A percentile compares a stretch with the other conserved stretches of the same genome.
phyloP scores from a whole-genome alignment of 2,113 vertebrate genomes.

The Grallaria varia region DNA sequence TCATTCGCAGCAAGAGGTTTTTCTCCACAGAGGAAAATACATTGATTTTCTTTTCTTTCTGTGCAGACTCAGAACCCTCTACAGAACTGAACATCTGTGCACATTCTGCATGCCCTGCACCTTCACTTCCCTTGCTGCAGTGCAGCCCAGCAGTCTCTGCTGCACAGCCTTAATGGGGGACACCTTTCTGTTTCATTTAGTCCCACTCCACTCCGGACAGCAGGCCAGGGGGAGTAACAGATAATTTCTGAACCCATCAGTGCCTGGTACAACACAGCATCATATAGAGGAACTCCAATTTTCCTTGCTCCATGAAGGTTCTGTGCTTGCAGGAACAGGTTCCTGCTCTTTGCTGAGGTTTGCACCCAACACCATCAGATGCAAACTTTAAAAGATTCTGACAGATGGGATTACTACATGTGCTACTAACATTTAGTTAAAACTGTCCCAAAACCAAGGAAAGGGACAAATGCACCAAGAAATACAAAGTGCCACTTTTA shows the following conservation, averaged over 20 bases:
- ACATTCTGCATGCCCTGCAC: neutral
- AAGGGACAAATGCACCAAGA: neutral
- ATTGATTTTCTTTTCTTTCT: neutral
- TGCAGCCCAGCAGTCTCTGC: neutral
- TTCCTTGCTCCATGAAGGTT: neutral
- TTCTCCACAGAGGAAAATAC: neutral
- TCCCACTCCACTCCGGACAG: neutral
- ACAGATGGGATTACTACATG: neutral
- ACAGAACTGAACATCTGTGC: neutral
- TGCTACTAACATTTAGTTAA: neutral
- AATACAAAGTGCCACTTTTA: neutral
- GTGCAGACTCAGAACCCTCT: neutral
- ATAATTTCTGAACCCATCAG: neutral
- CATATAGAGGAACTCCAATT: fast-evolving
- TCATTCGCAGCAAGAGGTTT: neutral
- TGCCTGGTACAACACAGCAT: neutral
- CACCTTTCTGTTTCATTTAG: neutral
- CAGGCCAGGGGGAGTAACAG: neutral
- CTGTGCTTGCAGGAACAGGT: neutral
- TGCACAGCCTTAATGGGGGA: neutral
- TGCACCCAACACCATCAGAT: neutral
- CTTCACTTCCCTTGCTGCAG: neutral
- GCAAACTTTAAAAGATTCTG: neutral
- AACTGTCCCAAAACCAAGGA: neutral
- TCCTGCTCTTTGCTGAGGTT: neutral